Percentiles rank a stretch among this genome's conserved stretches.
phyloP scores from a whole-genome alignment of 2,888 invertebrate genomes.

The Latheticus oryzae region DNA sequence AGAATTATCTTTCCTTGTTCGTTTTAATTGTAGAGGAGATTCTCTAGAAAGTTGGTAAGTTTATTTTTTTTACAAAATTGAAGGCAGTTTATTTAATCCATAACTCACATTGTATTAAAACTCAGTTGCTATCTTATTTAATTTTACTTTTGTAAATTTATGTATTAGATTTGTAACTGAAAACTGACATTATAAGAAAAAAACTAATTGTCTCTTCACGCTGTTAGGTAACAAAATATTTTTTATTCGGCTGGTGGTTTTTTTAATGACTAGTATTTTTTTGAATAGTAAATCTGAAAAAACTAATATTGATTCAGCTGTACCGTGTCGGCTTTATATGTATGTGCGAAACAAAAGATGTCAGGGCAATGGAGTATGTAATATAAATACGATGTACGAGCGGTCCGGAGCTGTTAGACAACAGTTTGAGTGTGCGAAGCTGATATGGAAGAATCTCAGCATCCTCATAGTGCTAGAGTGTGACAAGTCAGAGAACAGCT shows the following conservation, averaged over 20 bases:
- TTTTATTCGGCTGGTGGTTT: too few relatives aligned
- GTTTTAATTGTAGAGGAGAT: too few relatives aligned
- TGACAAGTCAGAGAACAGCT: conserved; percentile 36
- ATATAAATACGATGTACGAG: conserved; percentile 53
- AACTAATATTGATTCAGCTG: conserved; percentile 5
- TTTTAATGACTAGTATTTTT: too few relatives aligned
- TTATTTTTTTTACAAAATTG: too few relatives aligned
- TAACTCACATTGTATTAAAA: too few relatives aligned
- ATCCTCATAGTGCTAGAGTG: conserved; percentile 20
- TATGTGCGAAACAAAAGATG: conserved; percentile 30
- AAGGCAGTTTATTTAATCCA: too few relatives aligned
- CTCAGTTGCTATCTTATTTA: too few relatives aligned
- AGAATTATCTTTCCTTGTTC: conserved; percentile 23
- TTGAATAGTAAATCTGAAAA: not conserved
- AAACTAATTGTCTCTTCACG: too few relatives aligned
- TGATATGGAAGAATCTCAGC: conserved; percentile 40
- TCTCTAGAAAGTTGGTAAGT: conserved; percentile 14
- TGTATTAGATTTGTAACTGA: too few relatives aligned
- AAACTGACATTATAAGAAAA: too few relatives aligned
- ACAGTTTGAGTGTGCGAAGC: conserved; percentile 41
- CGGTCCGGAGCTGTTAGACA: conserved; percentile 38
- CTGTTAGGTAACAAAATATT: too few relatives aligned
- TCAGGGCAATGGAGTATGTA: conserved; percentile 52
- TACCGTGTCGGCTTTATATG: conserved; percentile 6
- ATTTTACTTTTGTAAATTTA: too few relatives aligned